Percentiles rank a stretch among this genome's conserved stretches.
phyloP scores from a whole-genome alignment of 2,797 vertebrate genomes.

The Varecia variegata region DNA sequence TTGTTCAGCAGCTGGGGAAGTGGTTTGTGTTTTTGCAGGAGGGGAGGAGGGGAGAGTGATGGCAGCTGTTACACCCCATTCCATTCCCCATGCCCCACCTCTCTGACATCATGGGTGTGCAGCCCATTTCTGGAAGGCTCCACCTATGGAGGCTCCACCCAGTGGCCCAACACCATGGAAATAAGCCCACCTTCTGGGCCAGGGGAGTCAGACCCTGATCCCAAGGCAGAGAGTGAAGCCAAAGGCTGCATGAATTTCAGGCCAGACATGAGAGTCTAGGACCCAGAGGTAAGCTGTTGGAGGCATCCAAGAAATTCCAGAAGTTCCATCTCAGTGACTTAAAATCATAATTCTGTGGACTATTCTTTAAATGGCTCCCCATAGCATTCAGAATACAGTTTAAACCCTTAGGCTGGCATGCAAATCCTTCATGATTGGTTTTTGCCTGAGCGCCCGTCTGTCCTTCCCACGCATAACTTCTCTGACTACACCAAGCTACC shows the following conservation, averaged over 20 bases:
- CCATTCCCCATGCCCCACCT: not conserved
- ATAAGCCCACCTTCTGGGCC: not conserved
- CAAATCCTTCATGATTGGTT: not conserved
- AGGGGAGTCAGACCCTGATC: not conserved
- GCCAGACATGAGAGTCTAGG: not conserved
- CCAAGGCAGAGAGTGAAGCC: constrained; percentile 43
- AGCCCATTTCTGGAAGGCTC: constrained; percentile 54
- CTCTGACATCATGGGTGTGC: constrained; percentile 65
- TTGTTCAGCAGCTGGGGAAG: not conserved
- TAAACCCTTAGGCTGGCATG: not conserved
- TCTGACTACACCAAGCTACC: not conserved
- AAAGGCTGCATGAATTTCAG: constrained; percentile 25
- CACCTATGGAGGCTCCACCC: constrained; percentile 57
- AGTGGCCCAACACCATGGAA: constrained; percentile 30
- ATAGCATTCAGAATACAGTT: constrained; percentile 12
- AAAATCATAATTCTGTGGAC: constrained; percentile 15
- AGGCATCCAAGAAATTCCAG: constrained; percentile 59
- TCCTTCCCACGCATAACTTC: not conserved
- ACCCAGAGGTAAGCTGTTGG: constrained; percentile 45
- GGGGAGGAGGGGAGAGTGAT: not conserved
- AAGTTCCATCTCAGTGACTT: constrained; percentile 57
- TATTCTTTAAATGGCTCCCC: not conserved
- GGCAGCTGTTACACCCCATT: constrained; percentile 14
- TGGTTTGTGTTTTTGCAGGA: not conserved
- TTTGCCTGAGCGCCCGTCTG: not conserved